Conservation (phyloP, 2,888 invertebrate genomes). For the Agonopterix arenella region DNA sequence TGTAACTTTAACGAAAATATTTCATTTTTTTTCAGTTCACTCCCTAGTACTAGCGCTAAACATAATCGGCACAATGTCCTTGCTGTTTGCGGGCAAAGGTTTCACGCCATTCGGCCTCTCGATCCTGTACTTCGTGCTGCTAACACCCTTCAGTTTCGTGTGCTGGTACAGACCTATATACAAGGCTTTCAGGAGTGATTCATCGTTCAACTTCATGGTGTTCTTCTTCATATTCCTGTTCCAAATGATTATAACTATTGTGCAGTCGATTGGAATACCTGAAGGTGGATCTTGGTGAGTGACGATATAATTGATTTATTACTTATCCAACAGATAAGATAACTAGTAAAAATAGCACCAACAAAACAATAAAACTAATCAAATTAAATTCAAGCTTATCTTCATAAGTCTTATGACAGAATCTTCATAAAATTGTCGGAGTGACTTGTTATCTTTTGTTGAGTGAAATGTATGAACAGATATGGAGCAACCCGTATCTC, state of each 20-base stretch:
- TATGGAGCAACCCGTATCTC: too few relatives aligned
- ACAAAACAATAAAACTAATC: too few relatives aligned
- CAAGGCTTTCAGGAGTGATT: conserved; percentile 99
- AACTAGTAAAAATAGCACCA: too few relatives aligned
- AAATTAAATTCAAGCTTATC: too few relatives aligned
- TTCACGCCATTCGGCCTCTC: conserved; percentile 90
- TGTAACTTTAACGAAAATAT: neutral
- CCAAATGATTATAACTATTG: conserved; percentile 92
- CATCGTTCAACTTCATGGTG: conserved; percentile 99
- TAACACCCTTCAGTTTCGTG: conserved; percentile 97
- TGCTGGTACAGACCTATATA: conserved; percentile 99
- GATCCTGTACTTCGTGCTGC: conserved; percentile 91
- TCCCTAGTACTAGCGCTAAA: conserved; percentile 90
- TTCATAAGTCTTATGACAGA: too few relatives aligned
- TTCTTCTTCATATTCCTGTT: conserved; percentile 99
- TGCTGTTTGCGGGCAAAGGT: conserved; percentile 79
- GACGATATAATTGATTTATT: conserved; percentile 3
- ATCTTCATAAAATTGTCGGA: too few relatives aligned
- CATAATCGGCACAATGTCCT: conserved; percentile 88
- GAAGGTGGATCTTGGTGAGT: conserved; percentile 92
- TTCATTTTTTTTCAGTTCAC: conserved; percentile 83
- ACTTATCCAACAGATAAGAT: too few relatives aligned
- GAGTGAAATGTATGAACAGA: too few relatives aligned
- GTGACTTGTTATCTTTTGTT: too few relatives aligned
- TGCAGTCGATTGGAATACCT: conserved; percentile 92